Evolutionary conservation across 2,797 vertebrate genomes (phyloP), one percentile per base, ranked within the genome.

Genomic region (Cyprinella venusta): DNA sequence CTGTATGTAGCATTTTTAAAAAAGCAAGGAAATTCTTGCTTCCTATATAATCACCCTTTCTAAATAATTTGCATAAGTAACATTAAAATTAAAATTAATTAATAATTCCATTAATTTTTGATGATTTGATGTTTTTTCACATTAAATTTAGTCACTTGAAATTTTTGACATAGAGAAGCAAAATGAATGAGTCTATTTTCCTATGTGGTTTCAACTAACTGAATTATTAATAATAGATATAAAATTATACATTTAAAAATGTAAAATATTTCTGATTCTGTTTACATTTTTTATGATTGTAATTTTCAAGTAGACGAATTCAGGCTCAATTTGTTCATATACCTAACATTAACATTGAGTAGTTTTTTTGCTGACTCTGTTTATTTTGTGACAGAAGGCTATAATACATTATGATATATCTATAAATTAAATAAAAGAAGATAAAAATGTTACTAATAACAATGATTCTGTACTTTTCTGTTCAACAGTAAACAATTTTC

Each of bases 371-470:
- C 12, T 26, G 6, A 50, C 50, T 68, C 50, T 68, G 15, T 33
- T 8, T 26, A 76, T 64, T 19, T 30, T 45, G 26, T 45, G 26
- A 77, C 30, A 26, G 8, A 6, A 18, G 42, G 19, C 64, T 64
- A 65, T 65, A 33, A 63, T 63, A 16, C 16, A 72, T 72, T 15
- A 75, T 56, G 61, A 75, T 56, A 76, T 40, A 40, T 76, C 33
- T 36, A 0, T 36, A 26, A 74, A 67, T 67, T 24, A 59, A 59
- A 13, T 59, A 24, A n/a, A 67, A 67, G 18, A 67, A 13, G 26
- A 13, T 48, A 21, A 24, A 52, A 42, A 54, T 56, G 12, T 56
- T 21, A 21, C 21, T 56, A 16, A 33, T 76, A 59, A 42, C 38
- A 70, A 45, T 69, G 40, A 45, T 76, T 59, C 16, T 26, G n/a